These are phyloP conservation scores for Unio delphinus DNA, from an alignment of 2,888 invertebrate genomes.

Conservation along the genomic window DNA sequence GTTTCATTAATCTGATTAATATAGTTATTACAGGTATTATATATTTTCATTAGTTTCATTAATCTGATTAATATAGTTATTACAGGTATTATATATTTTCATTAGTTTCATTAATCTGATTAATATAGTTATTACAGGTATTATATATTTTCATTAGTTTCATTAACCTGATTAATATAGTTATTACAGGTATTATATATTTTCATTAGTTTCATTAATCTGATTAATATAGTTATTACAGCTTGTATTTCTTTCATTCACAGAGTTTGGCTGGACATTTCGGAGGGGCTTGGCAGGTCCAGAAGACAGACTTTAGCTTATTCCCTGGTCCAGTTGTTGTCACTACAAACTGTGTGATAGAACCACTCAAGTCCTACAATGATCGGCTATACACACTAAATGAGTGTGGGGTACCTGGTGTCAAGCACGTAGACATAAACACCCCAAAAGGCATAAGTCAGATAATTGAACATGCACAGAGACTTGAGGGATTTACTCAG, in stretches of 20 bases:
- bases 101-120: too few species aligned
- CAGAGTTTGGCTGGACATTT: slow-evolving; percentile 51
- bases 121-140: not conserved
- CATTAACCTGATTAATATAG: too few species aligned
- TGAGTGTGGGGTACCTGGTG: slow-evolving; percentile 40
- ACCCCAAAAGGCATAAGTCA: slow-evolving; percentile 10
- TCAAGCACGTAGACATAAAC: slow-evolving; percentile 32
- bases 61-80: too few species aligned
- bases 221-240: not conserved
- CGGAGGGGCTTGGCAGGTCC: slow-evolving; percentile 53
- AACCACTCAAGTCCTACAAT: slow-evolving; percentile 45
- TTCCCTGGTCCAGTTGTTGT: slow-evolving; percentile 53
- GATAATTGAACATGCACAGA: slow-evolving; percentile 30
- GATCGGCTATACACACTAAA: slow-evolving; percentile 51
- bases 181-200: not conserved
- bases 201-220: too few species aligned
- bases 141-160: too few species aligned
- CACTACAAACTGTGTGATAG: slow-evolving; percentile 55
- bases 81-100: too few species aligned
- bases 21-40: not conserved
- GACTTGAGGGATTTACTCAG: slow-evolving; percentile 19
- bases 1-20: too few species aligned
- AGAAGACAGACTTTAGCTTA: slow-evolving; percentile 48
- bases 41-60: too few species aligned
- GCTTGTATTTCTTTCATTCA: not conserved